Base-by-base conservation (phyloP, 2,888 invertebrate species). In the Nudaria mundana region DNA sequence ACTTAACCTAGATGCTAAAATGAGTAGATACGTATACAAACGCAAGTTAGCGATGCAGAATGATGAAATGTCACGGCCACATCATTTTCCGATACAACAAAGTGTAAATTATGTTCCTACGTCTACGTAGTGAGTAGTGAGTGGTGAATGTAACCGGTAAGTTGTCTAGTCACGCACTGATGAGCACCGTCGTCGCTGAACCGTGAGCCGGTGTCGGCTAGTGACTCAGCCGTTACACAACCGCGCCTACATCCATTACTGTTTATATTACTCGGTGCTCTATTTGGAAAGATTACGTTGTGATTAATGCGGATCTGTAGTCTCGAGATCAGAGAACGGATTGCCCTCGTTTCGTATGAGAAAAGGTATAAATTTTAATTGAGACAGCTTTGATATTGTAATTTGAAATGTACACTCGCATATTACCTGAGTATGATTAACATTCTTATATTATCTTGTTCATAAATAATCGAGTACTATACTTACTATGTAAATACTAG, bases 221-320 rank as follows among this genome's bases (percentile, higher is more conserved):
- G 47, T 72, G 76, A 73, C 55, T 72, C 71, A 70, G 69, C 72
- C 56, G 64, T 81, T 82, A 75, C 76, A 76, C 75, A 83, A 83
- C 65, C 53, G 48, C 49, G 55, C 48, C 60, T 52, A 33, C 52
- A 50, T 46, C 59, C 63, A 58, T 62, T 58, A 62, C 63, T 66
- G 70, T 73, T 73, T 71, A 67, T 74, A 68, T 75, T 65, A 65
- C 63, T 59, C 62, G 50, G 56, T 66, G 67, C 71, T 73, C 66
- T 68, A 69, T 71, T 73, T 70, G 67, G 70, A 56, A 60, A 74
- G 75, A 77, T 79, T 76, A 76, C 65, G 58, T 56, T 52, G 70
- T 76, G 76, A 79, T 81, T 74, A 73, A 78, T 76, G 68, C 61
- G 46, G 56, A 59, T 62, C 65, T 71, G 66, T 68, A 69, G 67